Percentiles rank a stretch among this genome's conserved stretches.
These are phyloP conservation scores for Gymnopithys bicolor DNA, from an alignment of 2,797 vertebrate genomes.

Conservation along the genomic window DNA sequence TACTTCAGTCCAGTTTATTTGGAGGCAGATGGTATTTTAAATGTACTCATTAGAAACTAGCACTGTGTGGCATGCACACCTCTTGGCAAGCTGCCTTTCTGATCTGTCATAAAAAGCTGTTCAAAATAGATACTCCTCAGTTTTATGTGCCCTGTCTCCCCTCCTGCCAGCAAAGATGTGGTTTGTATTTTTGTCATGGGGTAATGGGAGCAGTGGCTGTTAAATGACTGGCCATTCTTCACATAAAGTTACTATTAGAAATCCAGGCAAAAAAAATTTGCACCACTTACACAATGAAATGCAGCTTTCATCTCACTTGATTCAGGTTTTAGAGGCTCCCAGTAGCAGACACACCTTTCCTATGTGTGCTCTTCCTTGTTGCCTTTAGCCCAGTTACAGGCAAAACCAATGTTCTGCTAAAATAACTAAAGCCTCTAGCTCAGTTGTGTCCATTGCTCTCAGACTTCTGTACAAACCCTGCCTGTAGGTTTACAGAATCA, in stretches of 20 bases:
- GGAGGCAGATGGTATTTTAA: not conserved
- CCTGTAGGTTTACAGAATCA: not conserved
- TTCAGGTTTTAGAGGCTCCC: not conserved
- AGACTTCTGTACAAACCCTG: not conserved
- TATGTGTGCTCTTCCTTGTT: not conserved
- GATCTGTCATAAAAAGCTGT: not conserved
- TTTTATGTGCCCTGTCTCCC: not conserved
- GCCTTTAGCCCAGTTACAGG: not conserved
- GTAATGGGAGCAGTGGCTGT: not conserved
- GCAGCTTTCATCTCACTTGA: not conserved
- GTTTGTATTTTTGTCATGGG: not conserved
- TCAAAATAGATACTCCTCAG: not conserved
- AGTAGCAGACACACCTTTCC: not conserved
- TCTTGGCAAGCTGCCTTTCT: not conserved
- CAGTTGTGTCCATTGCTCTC: not conserved
- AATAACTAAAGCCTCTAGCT: not conserved
- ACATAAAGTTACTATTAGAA: not conserved
- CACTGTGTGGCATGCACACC: not conserved
- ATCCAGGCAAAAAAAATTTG: not conserved
- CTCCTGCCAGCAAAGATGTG: not conserved
- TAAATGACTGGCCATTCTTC: not conserved
- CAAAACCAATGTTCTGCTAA: not conserved
- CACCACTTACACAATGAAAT: fast-evolving
- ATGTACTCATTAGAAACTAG: not conserved
- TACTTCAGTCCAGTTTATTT: not conserved